Evolutionary conservation across 2,888 invertebrate species (phyloP), one percentile per base, ranked within the genome.

Genomic region (Pterobdella sp.): DNA sequence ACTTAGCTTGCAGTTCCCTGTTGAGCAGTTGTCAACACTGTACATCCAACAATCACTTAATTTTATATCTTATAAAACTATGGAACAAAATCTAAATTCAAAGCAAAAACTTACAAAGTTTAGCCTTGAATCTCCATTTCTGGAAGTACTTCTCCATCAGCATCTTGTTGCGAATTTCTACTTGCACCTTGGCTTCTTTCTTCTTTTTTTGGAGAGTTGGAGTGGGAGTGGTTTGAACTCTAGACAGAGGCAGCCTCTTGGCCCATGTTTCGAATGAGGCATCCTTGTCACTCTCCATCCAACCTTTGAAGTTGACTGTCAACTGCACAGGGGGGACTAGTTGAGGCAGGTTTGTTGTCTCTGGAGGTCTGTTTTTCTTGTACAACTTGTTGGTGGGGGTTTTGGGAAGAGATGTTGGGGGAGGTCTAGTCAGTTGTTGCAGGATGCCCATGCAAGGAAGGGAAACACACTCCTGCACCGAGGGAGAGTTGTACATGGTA

Each of bases 401-500:
- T 18, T 18, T 31, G 34, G 35, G 35, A n/a, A 26, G 26, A 1
- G 70, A 10, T 1, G 70, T 29, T 31, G 79, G 73, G 31, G 82
- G 80, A 2, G 84, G 81, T 77, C 83, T 82, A 77, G 94, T 91
- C 42, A 83, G 78, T 67, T 80, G 80, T 72, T 82, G 81, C 83
- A 96, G 88, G 78, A 96, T 94, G 78, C 93, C 90, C 76, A 96
- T 86, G 83, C 95, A 95, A 0, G 96, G 96, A 76, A 96, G 86
- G 76, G 94, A 91, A 29, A 96, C 90, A 75, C 92, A 91, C 81
- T 93, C 93, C 86, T 93, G 88, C 0, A 95, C 92, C 71, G 91
- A 90, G 0, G 92, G 91, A 77, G 89, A 89, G 72, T 80, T 80
- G 76, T 81, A 78, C 76, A 81, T 81, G 78, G 85, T 81, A 2